Evolutionary conservation across 1,140 invertebrate genomes (phyloP).

Genomic region (Pseudoatta argentina): DNA sequence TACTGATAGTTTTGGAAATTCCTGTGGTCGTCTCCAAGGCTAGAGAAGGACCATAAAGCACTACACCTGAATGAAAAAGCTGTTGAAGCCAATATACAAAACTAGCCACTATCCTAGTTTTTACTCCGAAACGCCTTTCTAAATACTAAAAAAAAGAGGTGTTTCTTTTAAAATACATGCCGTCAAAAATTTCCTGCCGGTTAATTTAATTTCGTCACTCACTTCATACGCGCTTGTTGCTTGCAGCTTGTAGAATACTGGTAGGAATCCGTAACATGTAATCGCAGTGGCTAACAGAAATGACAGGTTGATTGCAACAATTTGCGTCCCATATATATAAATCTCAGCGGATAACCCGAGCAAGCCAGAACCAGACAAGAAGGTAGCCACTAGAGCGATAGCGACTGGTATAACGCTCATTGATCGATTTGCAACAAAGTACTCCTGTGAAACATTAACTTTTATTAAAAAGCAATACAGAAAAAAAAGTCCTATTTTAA

Average conservation of each 20-base stretch:
- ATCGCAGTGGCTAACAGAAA: slow-evolving; percentile 94
- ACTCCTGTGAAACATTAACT: slow-evolving; percentile 88
- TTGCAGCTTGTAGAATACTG: slow-evolving; percentile 95
- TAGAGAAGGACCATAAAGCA: slow-evolving; percentile 96
- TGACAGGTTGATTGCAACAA: slow-evolving; percentile 93
- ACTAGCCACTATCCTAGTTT: slow-evolving; percentile 90
- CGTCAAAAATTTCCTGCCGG: background rate
- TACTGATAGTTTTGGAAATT: slow-evolving; percentile 90
- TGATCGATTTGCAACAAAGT: slow-evolving; percentile 92
- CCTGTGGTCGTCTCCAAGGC: slow-evolving; percentile 95
- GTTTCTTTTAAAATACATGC: background rate
- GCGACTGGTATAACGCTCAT: slow-evolving; percentile 93
- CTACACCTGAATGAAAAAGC: slow-evolving; percentile 96
- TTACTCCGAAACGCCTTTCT: slow-evolving; percentile 92
- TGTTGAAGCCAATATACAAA: slow-evolving; percentile 93
- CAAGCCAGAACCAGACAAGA: slow-evolving; percentile 97
- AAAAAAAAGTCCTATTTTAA: background rate
- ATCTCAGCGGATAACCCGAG: slow-evolving; percentile 95
- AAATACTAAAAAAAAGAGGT: slow-evolving; percentile 89
- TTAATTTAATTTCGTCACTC: slow-evolving; percentile 49
- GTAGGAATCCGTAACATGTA: slow-evolving; percentile 93
- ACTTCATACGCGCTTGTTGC: slow-evolving; percentile 96
- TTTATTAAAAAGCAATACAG: background rate
- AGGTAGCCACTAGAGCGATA: slow-evolving; percentile 96
- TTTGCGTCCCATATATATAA: slow-evolving; percentile 94